phyloP scores from a whole-genome alignment of 1,140 invertebrate genomes.

The Tribolium madens region DNA sequence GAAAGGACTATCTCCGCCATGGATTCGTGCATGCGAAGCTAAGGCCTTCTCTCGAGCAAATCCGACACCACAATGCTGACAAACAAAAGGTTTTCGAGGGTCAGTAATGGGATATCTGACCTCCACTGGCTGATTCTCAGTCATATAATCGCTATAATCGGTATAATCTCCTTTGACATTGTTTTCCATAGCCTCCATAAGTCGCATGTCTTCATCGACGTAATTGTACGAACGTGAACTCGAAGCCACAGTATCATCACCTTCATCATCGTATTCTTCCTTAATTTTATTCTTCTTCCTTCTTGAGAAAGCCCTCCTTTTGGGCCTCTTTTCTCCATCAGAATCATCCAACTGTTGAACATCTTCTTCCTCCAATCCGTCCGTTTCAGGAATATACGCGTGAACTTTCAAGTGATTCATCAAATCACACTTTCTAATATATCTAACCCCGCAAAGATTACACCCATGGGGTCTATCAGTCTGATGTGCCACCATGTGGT shows the following conservation, averaged over 20 bases:
- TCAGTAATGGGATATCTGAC: slow-evolving; percentile 75
- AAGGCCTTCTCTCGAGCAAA: slow-evolving; percentile 85
- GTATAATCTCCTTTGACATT: slow-evolving; percentile 64
- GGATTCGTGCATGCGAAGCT: slow-evolving; percentile 77
- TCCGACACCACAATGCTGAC: slow-evolving; percentile 81
- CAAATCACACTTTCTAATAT: slow-evolving; percentile 80
- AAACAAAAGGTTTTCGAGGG: slow-evolving; percentile 82
- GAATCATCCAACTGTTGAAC: slow-evolving; percentile 53
- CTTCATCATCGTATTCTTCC: slow-evolving; percentile 59
- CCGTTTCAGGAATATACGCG: slow-evolving; percentile 74
- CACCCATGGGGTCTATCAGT: slow-evolving; percentile 82
- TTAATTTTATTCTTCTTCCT: slow-evolving; percentile 56
- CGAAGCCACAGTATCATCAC: slow-evolving; percentile 50
- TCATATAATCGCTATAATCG: slow-evolving; percentile 64
- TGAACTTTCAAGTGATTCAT: slow-evolving; percentile 87
- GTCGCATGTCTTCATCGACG: slow-evolving; percentile 66
- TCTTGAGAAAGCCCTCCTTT: slow-evolving; percentile 41
- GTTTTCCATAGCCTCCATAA: slow-evolving; percentile 66
- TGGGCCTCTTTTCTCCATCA: slow-evolving; percentile 53
- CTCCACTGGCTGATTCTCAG: slow-evolving; percentile 71
- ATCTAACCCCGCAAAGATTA: slow-evolving; percentile 82
- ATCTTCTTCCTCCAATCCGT: slow-evolving; percentile 61
- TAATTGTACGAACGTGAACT: slow-evolving; percentile 65
- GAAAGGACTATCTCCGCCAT: slow-evolving; percentile 80
- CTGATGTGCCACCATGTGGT: slow-evolving; percentile 87